Conservation (phyloP, 1,140 invertebrate species). For the Macrocentrus cingulum region DNA sequence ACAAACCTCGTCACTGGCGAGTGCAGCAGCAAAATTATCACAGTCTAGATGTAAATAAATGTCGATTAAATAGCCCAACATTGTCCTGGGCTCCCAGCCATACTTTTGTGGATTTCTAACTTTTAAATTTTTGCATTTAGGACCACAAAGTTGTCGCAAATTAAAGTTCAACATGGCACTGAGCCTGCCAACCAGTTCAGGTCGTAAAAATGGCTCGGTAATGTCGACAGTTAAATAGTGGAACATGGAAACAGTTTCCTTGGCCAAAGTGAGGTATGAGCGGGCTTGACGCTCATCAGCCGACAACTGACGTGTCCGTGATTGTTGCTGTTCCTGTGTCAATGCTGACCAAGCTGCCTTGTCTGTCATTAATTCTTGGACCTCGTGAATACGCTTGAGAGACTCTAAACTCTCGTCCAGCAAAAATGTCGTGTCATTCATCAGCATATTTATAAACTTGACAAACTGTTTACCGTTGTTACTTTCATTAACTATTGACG, state of each 20-base stretch:
- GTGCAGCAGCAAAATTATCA: constrained; percentile 83
- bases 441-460: constrained; percentile 98
- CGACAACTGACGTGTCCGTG: constrained; percentile 74
- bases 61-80: constrained; percentile 89
- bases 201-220: constrained; percentile 88
- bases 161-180: constrained; percentile 99
- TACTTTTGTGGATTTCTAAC: constrained; percentile 94
- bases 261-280: constrained; percentile 91
- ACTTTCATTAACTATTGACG: constrained; percentile 80
- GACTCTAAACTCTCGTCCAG: constrained; percentile 95
- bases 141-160: constrained; percentile 93
- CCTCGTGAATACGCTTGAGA: constrained; percentile 92
- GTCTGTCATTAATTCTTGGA: constrained; percentile 85
- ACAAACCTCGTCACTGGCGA: constrained; percentile 84
- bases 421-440: constrained; percentile 98
- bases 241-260: constrained; percentile 98
- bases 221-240: constrained; percentile 95
- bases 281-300: constrained; percentile 93
- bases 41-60: constrained; percentile 97
- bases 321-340: constrained; percentile 74
- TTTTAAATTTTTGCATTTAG: constrained; percentile 96
- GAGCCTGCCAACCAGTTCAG: constrained; percentile 88
- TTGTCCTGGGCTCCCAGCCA: constrained; percentile 90
- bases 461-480: constrained; percentile 91
- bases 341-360: constrained; percentile 67